These are phyloP conservation scores for Achlya flavicornis DNA, from an alignment of 2,888 invertebrate genomes.

Conservation along the genomic window DNA sequence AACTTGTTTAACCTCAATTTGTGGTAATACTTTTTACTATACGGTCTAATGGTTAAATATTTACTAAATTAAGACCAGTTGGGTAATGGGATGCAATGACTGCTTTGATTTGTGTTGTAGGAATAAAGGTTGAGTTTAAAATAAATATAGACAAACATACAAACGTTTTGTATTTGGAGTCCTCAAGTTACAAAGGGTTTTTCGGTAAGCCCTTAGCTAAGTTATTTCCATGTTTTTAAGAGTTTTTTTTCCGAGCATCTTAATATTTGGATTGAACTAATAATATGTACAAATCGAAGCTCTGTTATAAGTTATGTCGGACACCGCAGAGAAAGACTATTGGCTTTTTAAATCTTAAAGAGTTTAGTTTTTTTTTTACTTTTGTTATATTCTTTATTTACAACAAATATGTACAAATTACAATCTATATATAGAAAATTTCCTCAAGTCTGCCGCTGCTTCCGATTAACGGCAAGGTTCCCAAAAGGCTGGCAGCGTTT, in stretches of 20 bases:
- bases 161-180: conserved; percentile 4
- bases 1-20: neutral
- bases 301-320: neutral
- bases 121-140: neutral
- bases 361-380: too few species aligned
- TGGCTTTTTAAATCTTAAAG: too few species aligned
- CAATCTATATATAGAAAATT: too few species aligned
- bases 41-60: neutral
- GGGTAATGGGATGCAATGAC: conserved; percentile 4
- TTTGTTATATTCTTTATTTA: too few species aligned
- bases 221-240: neutral
- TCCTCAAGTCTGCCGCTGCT: too few species aligned
- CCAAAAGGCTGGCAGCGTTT: too few species aligned
- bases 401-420: too few species aligned
- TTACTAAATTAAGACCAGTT: conserved; percentile 1
- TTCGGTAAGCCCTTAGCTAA: neutral
- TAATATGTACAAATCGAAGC: neutral
- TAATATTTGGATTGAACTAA: neutral
- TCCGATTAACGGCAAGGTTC: too few species aligned
- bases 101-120: neutral
- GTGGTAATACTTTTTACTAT: neutral
- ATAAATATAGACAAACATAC: neutral
- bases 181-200: neutral
- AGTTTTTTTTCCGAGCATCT: neutral
- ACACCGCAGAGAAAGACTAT: neutral